Base-by-base conservation (phyloP, 1,140 invertebrate genomes). In the Caerostris extrusa region DNA sequence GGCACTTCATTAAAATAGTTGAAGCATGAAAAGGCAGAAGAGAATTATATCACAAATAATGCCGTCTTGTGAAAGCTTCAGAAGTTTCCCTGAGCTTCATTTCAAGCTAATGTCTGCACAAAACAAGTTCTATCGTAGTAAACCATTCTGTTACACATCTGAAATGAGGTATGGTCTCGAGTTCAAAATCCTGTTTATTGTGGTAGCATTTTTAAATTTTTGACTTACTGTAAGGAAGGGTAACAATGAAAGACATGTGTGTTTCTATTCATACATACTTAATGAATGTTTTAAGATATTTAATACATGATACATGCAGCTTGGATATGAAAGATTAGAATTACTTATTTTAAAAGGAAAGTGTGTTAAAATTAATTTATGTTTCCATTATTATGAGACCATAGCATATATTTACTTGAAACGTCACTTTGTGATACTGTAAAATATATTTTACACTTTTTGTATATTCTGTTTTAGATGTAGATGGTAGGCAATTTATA, bases 21-120 rank as follows among this genome's bases (percentile, higher is more conserved):
- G 88, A 90, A 57, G 88, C 64, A 71, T 90, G 88, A 88, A 67
- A 56, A 83, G 55, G 56, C 55, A n/a, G 82, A 82, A 82, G 34
- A 56, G 77, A 83, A 83, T 83, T 83, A 50, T 50, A 53, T 77
- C 71, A 77, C 71, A 53, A 64, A 77, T 77, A 77, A 77, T 50
- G 50, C 71, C 10, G 8, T 12, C 34, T 77, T 12, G 19, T 77
- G 71, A 14, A 83, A 56, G 55, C 82, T 83, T 83, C 82, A 83
- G 57, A 83, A 58, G 53, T 83, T 83, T 83, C 82, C 17, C 19
- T 8, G 4, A 17, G 55, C 82, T 83, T 83, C 56, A 83, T 83
- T 83, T 83, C 82, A 56, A 17, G n/a, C 82, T 83, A 83, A 83
- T 83, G 82, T 83, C 55, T 83, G 82, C 82, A 58, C n/a, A 57